These are phyloP conservation scores for Xylota segnis DNA, from an alignment of 2,888 invertebrate genomes.

Conservation along the genomic window DNA sequence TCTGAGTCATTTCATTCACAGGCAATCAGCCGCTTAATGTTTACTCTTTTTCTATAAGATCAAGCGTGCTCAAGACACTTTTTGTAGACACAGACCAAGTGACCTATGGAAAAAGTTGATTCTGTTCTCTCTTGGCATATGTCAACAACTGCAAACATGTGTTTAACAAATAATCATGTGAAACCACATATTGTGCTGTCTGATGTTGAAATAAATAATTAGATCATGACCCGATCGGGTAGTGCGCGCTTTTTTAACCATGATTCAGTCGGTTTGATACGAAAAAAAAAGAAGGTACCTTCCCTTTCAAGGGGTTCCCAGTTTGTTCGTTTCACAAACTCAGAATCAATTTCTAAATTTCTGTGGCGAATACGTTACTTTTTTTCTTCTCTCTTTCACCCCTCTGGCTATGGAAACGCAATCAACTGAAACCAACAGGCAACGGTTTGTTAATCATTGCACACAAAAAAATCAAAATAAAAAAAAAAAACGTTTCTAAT, in stretches of 20 bases:
- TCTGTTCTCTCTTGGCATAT: conserved; percentile 49
- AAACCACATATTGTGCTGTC: not conserved
- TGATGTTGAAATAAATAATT: conserved; percentile 34
- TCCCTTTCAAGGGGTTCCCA: conserved; percentile 49
- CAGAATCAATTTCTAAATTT: conserved; percentile 25
- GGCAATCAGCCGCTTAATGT: conserved; percentile 46
- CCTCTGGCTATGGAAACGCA: conserved; percentile 53
- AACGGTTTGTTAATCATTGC: conserved; percentile 74
- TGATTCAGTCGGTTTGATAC: conserved; percentile 8
- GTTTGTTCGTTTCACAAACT: conserved; percentile 5
- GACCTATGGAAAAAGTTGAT: conserved; percentile 62
- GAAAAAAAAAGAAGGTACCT: conserved; percentile 21
- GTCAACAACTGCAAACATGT: conserved; percentile 50
- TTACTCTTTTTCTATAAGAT: conserved; percentile 24
- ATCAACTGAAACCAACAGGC: conserved; percentile 69
- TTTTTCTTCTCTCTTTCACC: conserved; percentile 22
- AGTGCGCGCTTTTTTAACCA: not conserved
- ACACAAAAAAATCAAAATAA: conserved; percentile 4
- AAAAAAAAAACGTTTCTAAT: conserved; percentile 52
- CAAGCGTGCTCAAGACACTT: conserved; percentile 25
- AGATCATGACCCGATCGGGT: conserved; percentile 49
- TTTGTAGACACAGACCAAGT: conserved; percentile 23
- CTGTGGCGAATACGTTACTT: conserved; percentile 65
- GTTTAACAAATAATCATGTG: conserved; percentile 28
- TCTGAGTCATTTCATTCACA: conserved; percentile 53